Conservation (phyloP, 1,140 invertebrate species). For the Drosophila micromelanica region DNA sequence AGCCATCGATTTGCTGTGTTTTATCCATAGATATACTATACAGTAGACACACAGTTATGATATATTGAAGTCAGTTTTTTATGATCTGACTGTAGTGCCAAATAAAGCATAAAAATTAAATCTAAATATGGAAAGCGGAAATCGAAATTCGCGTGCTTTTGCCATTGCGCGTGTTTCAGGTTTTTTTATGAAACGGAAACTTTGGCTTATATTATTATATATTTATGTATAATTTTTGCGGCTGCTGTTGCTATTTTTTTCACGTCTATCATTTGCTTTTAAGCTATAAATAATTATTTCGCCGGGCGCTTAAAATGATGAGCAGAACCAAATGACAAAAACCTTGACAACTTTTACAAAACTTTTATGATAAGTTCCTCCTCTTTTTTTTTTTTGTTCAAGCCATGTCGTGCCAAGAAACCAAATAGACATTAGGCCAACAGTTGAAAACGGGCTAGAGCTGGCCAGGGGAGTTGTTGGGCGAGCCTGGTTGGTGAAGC, state of each 20-base stretch:
- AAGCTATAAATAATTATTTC: slow-evolving; percentile 80
- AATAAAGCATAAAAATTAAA: slow-evolving; percentile 62
- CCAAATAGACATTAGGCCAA: slow-evolving; percentile 72
- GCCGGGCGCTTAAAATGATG: slow-evolving; percentile 55
- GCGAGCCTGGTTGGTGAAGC: slow-evolving; percentile 1
- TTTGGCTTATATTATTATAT: slow-evolving; percentile 43
- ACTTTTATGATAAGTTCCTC: slow-evolving; percentile 72
- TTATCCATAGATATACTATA: slow-evolving; percentile 20
- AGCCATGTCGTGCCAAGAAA: slow-evolving; percentile 74
- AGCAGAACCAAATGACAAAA: slow-evolving; percentile 52
- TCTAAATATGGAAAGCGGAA: slow-evolving; percentile 18
- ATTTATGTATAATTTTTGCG: slow-evolving; percentile 2
- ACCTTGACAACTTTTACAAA: slow-evolving; percentile 79
- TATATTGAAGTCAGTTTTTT: slow-evolving; percentile 31
- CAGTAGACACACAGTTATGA: neutral
- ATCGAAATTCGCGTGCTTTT: slow-evolving; percentile 40
- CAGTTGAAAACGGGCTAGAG: slow-evolving; percentile 3
- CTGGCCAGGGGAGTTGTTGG: neutral
- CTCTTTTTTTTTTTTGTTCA: slow-evolving; percentile 46
- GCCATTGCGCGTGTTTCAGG: too few species aligned
- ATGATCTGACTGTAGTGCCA: slow-evolving; percentile 59
- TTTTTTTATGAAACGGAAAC: slow-evolving; percentile 31
- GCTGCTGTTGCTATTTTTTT: slow-evolving; percentile 24
- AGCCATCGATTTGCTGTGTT: slow-evolving; percentile 65
- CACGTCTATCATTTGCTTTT: slow-evolving; percentile 49